A percentile compares a stretch with the other conserved stretches of the same genome.
Conservation (phyloP, 2,797 vertebrate genomes). For the Periparus ater region DNA sequence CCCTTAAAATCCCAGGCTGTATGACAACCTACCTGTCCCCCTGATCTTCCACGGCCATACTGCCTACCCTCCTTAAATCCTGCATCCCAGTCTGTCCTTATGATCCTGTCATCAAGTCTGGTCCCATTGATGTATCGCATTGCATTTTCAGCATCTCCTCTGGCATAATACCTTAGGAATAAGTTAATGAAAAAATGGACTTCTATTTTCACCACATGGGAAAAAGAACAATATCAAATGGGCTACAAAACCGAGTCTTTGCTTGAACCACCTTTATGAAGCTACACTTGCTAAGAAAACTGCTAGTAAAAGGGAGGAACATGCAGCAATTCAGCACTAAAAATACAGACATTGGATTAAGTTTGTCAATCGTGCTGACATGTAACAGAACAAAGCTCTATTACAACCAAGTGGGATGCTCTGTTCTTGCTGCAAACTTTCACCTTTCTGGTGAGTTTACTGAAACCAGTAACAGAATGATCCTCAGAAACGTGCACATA, state of each 20-base stretch:
- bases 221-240: neutral
- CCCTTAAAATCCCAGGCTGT: neutral
- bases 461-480: neutral
- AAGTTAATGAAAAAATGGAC: neutral
- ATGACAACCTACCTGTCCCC: slow-evolving; percentile 60
- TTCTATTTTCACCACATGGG: neutral
- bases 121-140: slow-evolving; percentile 91
- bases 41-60: slow-evolving; percentile 66
- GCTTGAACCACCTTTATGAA: neutral
- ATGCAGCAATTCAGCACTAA: neutral
- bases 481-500: fast-evolving
- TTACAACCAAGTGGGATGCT: neutral
- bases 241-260: neutral
- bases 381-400: neutral
- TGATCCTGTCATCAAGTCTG: slow-evolving; percentile 88
- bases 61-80: slow-evolving; percentile 71
- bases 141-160: slow-evolving; percentile 83
- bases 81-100: slow-evolving; percentile 82
- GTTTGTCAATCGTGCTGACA: neutral
- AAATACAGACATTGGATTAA: neutral
- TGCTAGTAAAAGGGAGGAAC: neutral
- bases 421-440: fast-evolving
- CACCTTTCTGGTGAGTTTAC: neutral
- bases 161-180: slow-evolving; percentile 81
- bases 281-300: neutral